These are phyloP conservation scores for Myocastor coypus DNA, from an alignment of 2,113 vertebrate species.

Conservation along the genomic window DNA sequence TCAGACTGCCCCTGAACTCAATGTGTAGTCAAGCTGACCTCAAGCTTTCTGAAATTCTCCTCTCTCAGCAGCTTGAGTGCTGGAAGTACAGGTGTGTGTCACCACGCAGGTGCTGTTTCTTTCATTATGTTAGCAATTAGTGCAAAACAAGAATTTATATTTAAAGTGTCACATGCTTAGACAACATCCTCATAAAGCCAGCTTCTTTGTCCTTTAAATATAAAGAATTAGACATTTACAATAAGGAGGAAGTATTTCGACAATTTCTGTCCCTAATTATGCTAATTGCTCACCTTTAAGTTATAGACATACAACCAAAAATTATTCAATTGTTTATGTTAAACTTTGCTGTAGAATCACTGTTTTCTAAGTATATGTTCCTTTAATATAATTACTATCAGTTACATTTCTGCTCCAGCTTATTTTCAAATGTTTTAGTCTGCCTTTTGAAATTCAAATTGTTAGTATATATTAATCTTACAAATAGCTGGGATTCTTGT, in stretches of 20 bases:
- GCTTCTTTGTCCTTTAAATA: background rate
- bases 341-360: background rate
- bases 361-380: background rate
- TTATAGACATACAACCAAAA: background rate
- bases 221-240: background rate
- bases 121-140: background rate
- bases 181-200: background rate
- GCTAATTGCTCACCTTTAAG: background rate
- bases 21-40: no score
- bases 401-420: background rate
- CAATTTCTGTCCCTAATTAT: background rate
- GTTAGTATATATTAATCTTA: background rate
- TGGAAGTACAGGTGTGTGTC: no score
- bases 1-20: no score
- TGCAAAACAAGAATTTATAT: background rate
- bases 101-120: background rate
- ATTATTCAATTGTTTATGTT: background rate
- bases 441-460: background rate
- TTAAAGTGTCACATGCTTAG: background rate
- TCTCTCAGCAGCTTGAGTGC: no score
- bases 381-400: no score
- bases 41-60: no score
- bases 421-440: background rate
- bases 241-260: background rate
- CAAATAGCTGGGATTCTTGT: background rate